phyloP scores from a whole-genome alignment of 1,140 invertebrate genomes.

The Caerostris darwini region DNA sequence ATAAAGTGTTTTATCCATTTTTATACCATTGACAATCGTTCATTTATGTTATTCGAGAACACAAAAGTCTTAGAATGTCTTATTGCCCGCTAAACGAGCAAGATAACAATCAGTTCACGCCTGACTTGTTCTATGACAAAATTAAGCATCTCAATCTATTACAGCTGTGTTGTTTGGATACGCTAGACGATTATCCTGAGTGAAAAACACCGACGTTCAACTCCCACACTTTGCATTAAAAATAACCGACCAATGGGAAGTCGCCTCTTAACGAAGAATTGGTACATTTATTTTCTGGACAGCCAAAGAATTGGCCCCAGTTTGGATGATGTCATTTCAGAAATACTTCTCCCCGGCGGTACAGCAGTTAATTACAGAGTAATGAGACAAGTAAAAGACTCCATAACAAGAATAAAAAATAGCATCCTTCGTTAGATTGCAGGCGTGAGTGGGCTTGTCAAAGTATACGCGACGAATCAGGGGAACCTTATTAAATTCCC shows the following conservation, averaged over 20 bases:
- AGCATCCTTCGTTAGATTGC: constrained; percentile 37
- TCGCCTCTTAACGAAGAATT: constrained; percentile 18
- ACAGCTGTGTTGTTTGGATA: constrained; percentile 44
- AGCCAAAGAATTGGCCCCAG: not conserved
- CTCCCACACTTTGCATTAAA: constrained; percentile 54
- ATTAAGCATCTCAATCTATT: constrained; percentile 44
- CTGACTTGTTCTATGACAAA: constrained; percentile 50
- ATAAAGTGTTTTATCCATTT: too few species aligned
- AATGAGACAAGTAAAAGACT: constrained; percentile 52
- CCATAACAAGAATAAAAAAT: constrained; percentile 36
- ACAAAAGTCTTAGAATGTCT: not conserved
- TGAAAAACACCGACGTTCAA: constrained; percentile 43
- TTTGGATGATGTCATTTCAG: constrained; percentile 24
- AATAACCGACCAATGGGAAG: constrained; percentile 34
- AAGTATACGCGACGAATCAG: constrained; percentile 42
- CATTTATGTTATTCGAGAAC: not conserved
- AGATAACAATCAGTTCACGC: constrained; percentile 56
- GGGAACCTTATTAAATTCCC: constrained; percentile 70
- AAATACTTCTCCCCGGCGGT: not conserved
- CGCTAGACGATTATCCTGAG: constrained; percentile 34
- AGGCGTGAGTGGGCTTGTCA: constrained; percentile 62
- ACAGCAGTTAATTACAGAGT: constrained; percentile 58
- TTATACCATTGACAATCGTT: too few species aligned
- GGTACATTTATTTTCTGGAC: constrained; percentile 8
- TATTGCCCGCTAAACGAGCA: not conserved